phyloP scores from a whole-genome alignment of 30 jellyfish, hydroid and myxozoan species.

The Hydra vulgaris region DNA sequence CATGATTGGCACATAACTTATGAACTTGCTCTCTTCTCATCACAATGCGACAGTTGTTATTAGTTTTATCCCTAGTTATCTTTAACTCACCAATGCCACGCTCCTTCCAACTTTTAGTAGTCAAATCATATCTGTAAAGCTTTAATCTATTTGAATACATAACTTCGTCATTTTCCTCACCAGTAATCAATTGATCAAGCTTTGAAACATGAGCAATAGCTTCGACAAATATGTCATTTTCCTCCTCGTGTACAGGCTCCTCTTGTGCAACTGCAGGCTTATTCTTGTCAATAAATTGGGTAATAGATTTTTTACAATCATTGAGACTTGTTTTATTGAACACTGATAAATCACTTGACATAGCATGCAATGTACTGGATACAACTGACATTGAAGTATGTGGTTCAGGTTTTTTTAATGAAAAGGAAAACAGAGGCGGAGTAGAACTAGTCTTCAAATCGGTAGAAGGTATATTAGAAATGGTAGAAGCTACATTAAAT shows the following conservation, averaged over 20 bases:
- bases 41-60: conserved; percentile 40
- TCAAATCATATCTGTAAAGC: conserved; percentile 50
- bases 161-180: conserved; percentile 66
- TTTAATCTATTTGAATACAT: conserved; percentile 47
- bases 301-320: background rate
- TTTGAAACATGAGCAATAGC: conserved; percentile 21
- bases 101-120: conserved; percentile 59
- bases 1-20: conserved; percentile 62
- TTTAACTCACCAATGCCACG: conserved; percentile 78
- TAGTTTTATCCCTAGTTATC: conserved; percentile 23
- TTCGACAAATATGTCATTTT: conserved; percentile 20
- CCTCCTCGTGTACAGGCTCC: conserved; percentile 27
- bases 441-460: background rate
- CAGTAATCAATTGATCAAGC: conserved; percentile 31
- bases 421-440: background rate
- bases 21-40: conserved; percentile 84
- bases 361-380: background rate
- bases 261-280: background rate
- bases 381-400: background rate
- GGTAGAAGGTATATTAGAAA: no score
- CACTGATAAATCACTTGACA: background rate
- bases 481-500: background rate
- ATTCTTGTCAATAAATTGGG: background rate
- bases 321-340: background rate
- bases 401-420: background rate